phyloP scores from a whole-genome alignment of 2,888 invertebrate genomes.

The Pasiphila rectangulata region DNA sequence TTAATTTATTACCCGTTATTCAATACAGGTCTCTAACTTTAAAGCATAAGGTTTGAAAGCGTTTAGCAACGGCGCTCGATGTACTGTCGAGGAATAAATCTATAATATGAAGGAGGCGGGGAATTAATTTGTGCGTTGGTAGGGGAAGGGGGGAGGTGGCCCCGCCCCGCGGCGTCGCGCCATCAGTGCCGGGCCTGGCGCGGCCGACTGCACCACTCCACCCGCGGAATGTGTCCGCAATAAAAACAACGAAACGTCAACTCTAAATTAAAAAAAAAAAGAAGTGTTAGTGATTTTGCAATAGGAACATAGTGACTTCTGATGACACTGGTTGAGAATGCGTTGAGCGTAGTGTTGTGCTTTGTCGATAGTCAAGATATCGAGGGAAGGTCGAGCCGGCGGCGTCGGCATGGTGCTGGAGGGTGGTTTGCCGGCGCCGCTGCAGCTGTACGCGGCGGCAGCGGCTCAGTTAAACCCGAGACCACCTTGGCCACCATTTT shows the following conservation, averaged over 20 bases:
- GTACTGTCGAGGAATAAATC: slow-evolving; percentile 75
- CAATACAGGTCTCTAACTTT: slow-evolving; percentile 70
- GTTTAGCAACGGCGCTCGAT: slow-evolving; percentile 58
- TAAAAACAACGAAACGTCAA: slow-evolving; percentile 35
- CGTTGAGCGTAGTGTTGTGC: slow-evolving; percentile 49
- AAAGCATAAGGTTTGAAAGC: slow-evolving; percentile 73
- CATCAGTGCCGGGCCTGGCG: slow-evolving; percentile 66
- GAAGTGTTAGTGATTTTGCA: slow-evolving; percentile 26
- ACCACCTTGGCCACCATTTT: slow-evolving; percentile 83
- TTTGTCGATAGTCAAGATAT: slow-evolving; percentile 59
- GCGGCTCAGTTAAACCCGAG: slow-evolving; percentile 81
- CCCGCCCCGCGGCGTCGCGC: slow-evolving; percentile 68
- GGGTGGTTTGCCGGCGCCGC: slow-evolving; percentile 84
- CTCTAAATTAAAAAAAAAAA: slow-evolving; percentile 26
- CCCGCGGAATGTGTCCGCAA: slow-evolving; percentile 32
- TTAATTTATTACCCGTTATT: slow-evolving; percentile 71
- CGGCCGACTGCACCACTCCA: slow-evolving; percentile 31
- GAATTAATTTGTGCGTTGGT: slow-evolving; percentile 69
- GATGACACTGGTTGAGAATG: slow-evolving; percentile 50
- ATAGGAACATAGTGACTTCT: slow-evolving; percentile 24
- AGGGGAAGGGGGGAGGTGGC: slow-evolving; percentile 60
- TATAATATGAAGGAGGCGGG: slow-evolving; percentile 80
- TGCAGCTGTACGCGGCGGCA: slow-evolving; percentile 86
- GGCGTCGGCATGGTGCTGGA: slow-evolving; percentile 83
- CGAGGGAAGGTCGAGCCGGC: slow-evolving; percentile 51